Conservation (phyloP, 2,113 vertebrate genomes). For the Melozone crissalis region DNA sequence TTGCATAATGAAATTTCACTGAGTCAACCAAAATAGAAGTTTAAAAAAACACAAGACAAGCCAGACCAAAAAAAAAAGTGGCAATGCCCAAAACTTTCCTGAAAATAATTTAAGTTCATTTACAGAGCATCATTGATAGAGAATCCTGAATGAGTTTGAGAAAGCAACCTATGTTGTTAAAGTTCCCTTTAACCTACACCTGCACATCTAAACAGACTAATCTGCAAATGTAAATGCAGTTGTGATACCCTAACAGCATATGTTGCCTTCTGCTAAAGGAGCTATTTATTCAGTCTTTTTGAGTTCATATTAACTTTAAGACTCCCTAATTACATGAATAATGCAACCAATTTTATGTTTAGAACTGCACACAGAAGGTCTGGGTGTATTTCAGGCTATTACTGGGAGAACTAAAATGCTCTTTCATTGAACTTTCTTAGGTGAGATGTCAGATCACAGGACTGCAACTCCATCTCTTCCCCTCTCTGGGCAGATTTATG, state of each 20-base stretch:
- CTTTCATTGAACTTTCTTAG: background rate
- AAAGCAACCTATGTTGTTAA: background rate
- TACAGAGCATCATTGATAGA: background rate
- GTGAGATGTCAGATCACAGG: background rate
- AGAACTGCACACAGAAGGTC: background rate
- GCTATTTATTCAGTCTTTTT: background rate
- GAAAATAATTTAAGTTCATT: background rate
- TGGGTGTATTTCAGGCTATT: background rate
- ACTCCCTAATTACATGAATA: background rate
- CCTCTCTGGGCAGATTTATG: background rate
- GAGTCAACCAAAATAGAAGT: background rate
- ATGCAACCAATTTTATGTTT: background rate
- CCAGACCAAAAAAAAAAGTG: background rate
- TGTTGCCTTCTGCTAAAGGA: background rate
- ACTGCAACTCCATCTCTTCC: background rate
- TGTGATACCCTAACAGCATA: background rate
- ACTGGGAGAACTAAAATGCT: background rate
- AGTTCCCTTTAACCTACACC: background rate
- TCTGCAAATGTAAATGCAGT: background rate
- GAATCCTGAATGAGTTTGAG: background rate
- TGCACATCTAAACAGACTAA: background rate
- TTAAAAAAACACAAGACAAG: background rate
- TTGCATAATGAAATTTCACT: slow-evolving; percentile 14
- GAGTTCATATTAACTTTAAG: background rate
- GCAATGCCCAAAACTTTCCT: background rate